Base-by-base conservation (phyloP, 2,797 vertebrate species). In the Pogonophryne albipinna region DNA sequence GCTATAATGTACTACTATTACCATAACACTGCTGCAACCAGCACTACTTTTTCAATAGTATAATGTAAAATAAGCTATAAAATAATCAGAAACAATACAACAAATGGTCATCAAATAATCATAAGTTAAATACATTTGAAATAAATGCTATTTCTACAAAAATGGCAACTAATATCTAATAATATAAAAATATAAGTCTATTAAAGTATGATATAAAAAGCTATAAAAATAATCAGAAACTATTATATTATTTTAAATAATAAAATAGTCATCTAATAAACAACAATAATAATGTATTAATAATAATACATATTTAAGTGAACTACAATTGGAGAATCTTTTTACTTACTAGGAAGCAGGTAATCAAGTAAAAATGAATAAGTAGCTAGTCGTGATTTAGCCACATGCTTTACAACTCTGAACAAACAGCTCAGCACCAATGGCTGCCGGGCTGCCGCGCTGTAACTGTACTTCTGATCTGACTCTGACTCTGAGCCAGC, bases 361-460 rank as follows among this genome's bases (percentile, higher is more conserved):
- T 57, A 4, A 67, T 51, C 0, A 44, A 69, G 6, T n/a, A 20
- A 14, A 3, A 58, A 12, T 31, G 7, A 53, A 16, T 9, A 23
- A 52, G 19, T 10, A 61, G 13, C 1, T 14, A 11, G 31, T 4
- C 31, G 0, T 63, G n/a, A 38, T 50, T 66, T 45, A 50, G 19
- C 61, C 72, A 57, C 67, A 70, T 67, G 72, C 45, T 69, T 78
- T 59, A 75, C 62, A 49, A 16, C 78, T 45, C 57, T 83, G 74
- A 85, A 46, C 80, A 90, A 90, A 90, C 85, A 91, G 0, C 20
- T 17, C n/a, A 75, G 3, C 34, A 14, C 63, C 84, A 82, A 59
- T 87, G 71, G 62, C 15, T 13, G 2, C 20, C 10, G 0, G 34
- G 23, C 23, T 13, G 2, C 20, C 8, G 0, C 27, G 23, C 23